Percentiles rank a stretch among this genome's conserved stretches.
phyloP scores from a whole-genome alignment of 2,888 invertebrate genomes.

The Mantis religiosa region DNA sequence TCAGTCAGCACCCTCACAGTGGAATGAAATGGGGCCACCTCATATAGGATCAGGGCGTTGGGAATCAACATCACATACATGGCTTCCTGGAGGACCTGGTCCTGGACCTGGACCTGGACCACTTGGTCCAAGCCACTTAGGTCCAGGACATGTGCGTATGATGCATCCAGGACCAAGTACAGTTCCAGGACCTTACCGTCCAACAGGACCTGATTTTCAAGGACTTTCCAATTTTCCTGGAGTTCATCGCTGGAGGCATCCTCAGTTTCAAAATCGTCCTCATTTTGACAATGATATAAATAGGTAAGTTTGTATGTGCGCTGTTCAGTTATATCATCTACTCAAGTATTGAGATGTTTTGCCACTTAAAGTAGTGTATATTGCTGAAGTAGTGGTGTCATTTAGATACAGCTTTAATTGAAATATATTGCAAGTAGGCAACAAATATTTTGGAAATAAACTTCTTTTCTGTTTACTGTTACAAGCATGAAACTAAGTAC shows the following conservation, averaged over 20 bases:
- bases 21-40: conserved; percentile 16
- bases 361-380: too few species aligned
- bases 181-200: background rate
- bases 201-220: conserved; percentile 2
- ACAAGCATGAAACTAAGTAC: too few species aligned
- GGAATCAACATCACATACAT: background rate
- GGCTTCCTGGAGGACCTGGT: background rate
- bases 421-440: too few species aligned
- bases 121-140: background rate
- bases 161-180: background rate
- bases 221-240: conserved; percentile 11
- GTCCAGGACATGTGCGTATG: background rate
- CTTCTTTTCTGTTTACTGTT: too few species aligned
- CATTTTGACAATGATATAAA: conserved; percentile 21
- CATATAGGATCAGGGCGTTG: background rate
- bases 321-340: too few species aligned
- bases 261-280: conserved; percentile 9
- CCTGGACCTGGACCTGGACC: background rate
- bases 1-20: background rate
- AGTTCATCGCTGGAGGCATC: conserved; percentile 12
- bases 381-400: too few species aligned
- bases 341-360: too few species aligned
- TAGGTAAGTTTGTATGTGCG: conserved; percentile 1
- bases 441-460: too few species aligned
- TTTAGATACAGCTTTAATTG: too few species aligned